phyloP scores from a whole-genome alignment of 1,140 invertebrate species.

The Pseudomyrmex sp. region DNA sequence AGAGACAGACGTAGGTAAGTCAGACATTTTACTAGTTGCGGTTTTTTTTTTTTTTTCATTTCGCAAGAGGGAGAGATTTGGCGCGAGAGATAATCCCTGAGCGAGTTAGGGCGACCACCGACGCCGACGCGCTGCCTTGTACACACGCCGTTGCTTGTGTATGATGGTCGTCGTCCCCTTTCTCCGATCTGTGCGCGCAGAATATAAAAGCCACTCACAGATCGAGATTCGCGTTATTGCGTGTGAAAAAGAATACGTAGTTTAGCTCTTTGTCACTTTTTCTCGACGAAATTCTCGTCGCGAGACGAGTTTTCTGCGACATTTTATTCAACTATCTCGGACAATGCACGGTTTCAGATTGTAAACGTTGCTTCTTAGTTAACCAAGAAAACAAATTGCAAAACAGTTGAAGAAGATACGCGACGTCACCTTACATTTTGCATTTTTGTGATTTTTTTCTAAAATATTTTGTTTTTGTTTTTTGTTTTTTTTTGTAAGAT shows the following conservation, averaged over 20 bases:
- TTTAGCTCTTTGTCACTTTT: background rate
- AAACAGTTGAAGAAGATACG: too few relatives aligned
- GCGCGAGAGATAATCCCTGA: constrained; percentile 20
- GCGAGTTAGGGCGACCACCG: constrained; percentile 25
- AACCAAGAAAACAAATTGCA: too few relatives aligned
- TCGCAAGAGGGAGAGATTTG: constrained; percentile 8
- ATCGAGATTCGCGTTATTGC: background rate
- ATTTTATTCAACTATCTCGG: too few relatives aligned
- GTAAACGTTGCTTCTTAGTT: background rate
- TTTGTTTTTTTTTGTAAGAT: background rate
- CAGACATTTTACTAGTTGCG: background rate
- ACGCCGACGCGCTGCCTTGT: background rate
- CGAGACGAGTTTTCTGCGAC: too few relatives aligned
- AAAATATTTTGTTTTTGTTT: background rate
- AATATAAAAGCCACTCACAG: background rate
- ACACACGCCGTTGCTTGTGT: too few relatives aligned
- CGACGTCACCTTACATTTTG: background rate
- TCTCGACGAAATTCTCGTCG: background rate
- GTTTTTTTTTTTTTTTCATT: background rate
- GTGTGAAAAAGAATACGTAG: background rate
- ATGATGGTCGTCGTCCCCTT: constrained; percentile 3
- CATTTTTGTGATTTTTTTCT: background rate
- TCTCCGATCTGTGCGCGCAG: background rate
- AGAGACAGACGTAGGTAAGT: constrained; percentile 47
- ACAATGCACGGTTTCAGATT: too few relatives aligned